Evolutionary conservation across 2,113 vertebrate genomes (phyloP), one percentile per base, ranked within the genome.

Genomic region (Xiphorhynchus elegans): DNA sequence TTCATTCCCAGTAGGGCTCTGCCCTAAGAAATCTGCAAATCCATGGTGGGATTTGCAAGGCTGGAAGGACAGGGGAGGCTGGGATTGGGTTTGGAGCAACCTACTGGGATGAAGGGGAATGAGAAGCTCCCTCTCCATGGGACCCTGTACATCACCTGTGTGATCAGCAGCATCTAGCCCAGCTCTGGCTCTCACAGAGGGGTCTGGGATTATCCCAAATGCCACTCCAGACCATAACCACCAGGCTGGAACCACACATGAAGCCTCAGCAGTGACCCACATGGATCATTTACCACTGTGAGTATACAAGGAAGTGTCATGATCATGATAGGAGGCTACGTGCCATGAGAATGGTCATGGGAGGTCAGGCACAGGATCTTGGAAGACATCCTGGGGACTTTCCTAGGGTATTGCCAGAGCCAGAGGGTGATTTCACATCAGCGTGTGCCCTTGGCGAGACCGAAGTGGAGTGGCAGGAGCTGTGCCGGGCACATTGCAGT

Each of bases 401-500:
- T 9, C 58, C 39, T 8, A 6, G 44, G 11, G 60, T 6, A 4
- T 73, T 77, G 7, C 66, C 62, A 35, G 31, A 89, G 52, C 47
- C 68, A 55, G 86, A 16, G 35, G 19, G 52, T 19, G 67, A 58
- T 83, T 86, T 35, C 39, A 11, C 50, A 20, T 18, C 62, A 35
- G 7, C 0, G 2, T 7, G 39, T 50, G 62, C 28, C 75, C 29
- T 40, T 9, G 60, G 10, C 8, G 39, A n/a, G 44, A 60, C 64
- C 7, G 25, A 33, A 29, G 70, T 0, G 3, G 60, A 28, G 67
- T 26, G 16, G 44, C 3, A 23, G 0, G 56, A 66, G 53, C 39
- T 16, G 58, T 5, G 29, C 66, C 0, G 1, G 13, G 29, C 63
- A 13, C 1, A 0, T 16, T 59, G 56, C 58, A 12, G 0, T 13